phyloP scores from a whole-genome alignment of 2,113 vertebrate species.

The Mustelus asterias region DNA sequence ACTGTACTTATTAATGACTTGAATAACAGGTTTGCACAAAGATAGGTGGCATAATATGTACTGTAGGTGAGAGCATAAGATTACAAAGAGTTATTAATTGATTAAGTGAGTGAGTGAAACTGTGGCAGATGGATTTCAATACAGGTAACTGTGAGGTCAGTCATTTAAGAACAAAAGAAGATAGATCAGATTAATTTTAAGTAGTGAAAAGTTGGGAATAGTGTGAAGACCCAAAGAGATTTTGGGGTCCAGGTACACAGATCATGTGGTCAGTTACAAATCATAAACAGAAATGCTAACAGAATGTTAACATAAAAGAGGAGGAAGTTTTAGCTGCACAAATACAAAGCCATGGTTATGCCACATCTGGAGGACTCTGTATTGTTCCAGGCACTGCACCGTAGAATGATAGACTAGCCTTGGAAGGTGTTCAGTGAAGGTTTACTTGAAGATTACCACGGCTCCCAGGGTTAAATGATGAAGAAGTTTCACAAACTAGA shows the following conservation, averaged over 20 bases:
- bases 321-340: neutral
- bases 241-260: neutral
- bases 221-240: neutral
- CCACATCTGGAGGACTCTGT: neutral
- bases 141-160: neutral
- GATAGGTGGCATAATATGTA: neutral
- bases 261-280: neutral
- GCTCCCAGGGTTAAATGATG: neutral
- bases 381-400: neutral
- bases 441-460: neutral
- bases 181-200: neutral
- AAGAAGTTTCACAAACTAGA: neutral
- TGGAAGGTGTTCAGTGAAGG: neutral
- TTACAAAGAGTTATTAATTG: neutral
- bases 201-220: neutral
- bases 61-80: neutral
- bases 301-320: neutral
- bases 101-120: neutral
- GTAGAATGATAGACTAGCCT: neutral
- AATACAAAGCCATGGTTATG: neutral
- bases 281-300: neutral
- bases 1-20: neutral
- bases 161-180: neutral
- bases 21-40: neutral
- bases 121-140: neutral